Percentiles rank a stretch among this genome's conserved stretches.
phyloP scores from a whole-genome alignment of 2,113 vertebrate species.

The Phyllostomus hastatus region DNA sequence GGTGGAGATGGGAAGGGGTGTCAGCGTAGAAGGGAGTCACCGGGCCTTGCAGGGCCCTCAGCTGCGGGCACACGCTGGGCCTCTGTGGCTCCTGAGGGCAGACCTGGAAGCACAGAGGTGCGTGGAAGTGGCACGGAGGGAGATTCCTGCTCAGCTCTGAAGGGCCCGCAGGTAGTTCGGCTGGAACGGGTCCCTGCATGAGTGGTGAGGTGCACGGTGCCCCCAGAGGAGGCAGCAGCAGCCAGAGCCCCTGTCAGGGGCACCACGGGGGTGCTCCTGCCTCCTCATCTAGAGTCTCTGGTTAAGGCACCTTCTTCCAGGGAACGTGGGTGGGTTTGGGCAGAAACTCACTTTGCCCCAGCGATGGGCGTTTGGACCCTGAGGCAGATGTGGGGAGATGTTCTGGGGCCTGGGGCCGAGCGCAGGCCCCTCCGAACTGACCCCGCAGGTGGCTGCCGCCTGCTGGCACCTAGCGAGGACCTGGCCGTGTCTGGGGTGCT shows the following conservation, averaged over 20 bases:
- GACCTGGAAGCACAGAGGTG: not conserved
- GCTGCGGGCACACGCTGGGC: not conserved
- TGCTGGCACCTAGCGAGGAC: not conserved
- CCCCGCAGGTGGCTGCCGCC: not conserved
- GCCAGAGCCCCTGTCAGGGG: not conserved
- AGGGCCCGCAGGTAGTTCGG: not conserved
- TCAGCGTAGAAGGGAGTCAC: not conserved
- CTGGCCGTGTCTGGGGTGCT: rapidly evolving
- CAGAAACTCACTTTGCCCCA: not conserved
- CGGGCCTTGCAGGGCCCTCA: not conserved
- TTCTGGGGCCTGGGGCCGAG: not conserved
- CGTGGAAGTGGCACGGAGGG: not conserved
- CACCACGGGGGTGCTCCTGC: rapidly evolving
- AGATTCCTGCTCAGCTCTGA: not conserved
- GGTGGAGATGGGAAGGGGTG: not conserved
- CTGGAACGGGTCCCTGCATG: not conserved
- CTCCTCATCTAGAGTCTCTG: not conserved
- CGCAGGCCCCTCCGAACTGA: not conserved
- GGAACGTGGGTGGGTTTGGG: not conserved
- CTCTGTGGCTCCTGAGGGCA: not conserved
- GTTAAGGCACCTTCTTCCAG: not conserved
- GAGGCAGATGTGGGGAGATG: not conserved
- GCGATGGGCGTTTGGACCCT: not conserved
- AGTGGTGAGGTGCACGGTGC: not conserved
- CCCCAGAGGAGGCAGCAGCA: not conserved